phyloP scores from a whole-genome alignment of 2,797 vertebrate species.

The Gobionotothen gibberifrons region DNA sequence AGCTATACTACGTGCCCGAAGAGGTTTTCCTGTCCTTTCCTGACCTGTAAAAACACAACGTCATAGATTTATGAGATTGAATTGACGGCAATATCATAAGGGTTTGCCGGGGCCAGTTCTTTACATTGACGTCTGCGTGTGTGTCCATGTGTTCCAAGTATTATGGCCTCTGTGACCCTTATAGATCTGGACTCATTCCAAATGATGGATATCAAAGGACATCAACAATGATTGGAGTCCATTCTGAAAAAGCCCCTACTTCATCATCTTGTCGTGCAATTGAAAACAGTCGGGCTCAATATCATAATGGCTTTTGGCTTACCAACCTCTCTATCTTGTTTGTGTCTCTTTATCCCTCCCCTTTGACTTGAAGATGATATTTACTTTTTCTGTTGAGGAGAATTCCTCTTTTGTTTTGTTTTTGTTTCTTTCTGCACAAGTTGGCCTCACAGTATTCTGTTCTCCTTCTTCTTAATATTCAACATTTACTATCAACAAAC shows the following conservation, averaged over 20 bases:
- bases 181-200: conserved; percentile 54
- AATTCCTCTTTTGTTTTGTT: not conserved
- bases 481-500: not conserved
- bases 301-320: conserved; percentile 30
- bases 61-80: conserved; percentile 34
- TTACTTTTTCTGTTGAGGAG: not conserved
- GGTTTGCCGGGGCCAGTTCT: conserved; percentile 33
- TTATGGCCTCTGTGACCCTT: conserved; percentile 40
- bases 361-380: not conserved
- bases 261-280: conserved; percentile 63
- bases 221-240: conserved; percentile 74
- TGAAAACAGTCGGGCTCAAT: conserved; percentile 48
- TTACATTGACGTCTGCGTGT: conserved; percentile 16
- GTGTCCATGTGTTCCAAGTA: conserved; percentile 21
- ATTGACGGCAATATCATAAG: conserved; percentile 14
- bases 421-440: not conserved
- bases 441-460: not conserved
- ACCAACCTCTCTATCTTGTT: conserved; percentile 8
- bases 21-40: conserved; percentile 24
- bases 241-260: conserved; percentile 56
- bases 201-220: conserved; percentile 76
- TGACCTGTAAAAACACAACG: conserved; percentile 28
- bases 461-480: not conserved
- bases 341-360: conserved; percentile 5
- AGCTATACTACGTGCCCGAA: not conserved